Evolutionary conservation across 2,888 invertebrate species (phyloP).

Genomic region (Elmis aenea): DNA sequence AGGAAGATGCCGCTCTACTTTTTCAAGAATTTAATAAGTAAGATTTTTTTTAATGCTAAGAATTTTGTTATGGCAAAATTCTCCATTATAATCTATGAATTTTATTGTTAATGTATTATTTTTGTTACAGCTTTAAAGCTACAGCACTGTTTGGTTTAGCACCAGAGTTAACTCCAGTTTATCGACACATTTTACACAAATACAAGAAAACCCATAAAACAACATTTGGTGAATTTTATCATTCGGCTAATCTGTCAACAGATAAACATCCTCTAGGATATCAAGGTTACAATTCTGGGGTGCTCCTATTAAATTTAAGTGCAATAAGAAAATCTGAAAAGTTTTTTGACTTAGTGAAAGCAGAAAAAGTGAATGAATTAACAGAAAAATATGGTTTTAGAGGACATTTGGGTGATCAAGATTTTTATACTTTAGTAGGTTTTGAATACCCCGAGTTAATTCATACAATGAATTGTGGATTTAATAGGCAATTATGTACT

Average conservation of each 20-base stretch:
- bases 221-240: slow-evolving; percentile 52
- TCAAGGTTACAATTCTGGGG: slow-evolving; percentile 79
- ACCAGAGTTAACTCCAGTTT: slow-evolving; percentile 73
- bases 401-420: slow-evolving; percentile 79
- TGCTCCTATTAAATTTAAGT: slow-evolving; percentile 65
- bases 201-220: slow-evolving; percentile 61
- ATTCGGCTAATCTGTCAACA: slow-evolving; percentile 35
- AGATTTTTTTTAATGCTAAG: slow-evolving; percentile 11
- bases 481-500: slow-evolving; percentile 76
- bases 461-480: slow-evolving; percentile 67
- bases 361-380: slow-evolving; percentile 51
- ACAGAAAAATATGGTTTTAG: slow-evolving; percentile 60
- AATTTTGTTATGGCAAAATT: neutral
- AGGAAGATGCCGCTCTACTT: slow-evolving; percentile 60
- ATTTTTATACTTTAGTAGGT: slow-evolving; percentile 69
- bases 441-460: slow-evolving; percentile 67
- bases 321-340: slow-evolving; percentile 58
- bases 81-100: neutral
- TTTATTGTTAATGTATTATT: slow-evolving; percentile 4
- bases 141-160: slow-evolving; percentile 66
- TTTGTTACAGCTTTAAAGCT: slow-evolving; percentile 51
- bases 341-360: slow-evolving; percentile 55
- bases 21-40: slow-evolving; percentile 61
- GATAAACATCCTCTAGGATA: slow-evolving; percentile 49
- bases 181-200: slow-evolving; percentile 65